These are phyloP conservation scores for Pantala flavescens DNA, from an alignment of 1,140 invertebrate species.

Conservation along the genomic window DNA sequence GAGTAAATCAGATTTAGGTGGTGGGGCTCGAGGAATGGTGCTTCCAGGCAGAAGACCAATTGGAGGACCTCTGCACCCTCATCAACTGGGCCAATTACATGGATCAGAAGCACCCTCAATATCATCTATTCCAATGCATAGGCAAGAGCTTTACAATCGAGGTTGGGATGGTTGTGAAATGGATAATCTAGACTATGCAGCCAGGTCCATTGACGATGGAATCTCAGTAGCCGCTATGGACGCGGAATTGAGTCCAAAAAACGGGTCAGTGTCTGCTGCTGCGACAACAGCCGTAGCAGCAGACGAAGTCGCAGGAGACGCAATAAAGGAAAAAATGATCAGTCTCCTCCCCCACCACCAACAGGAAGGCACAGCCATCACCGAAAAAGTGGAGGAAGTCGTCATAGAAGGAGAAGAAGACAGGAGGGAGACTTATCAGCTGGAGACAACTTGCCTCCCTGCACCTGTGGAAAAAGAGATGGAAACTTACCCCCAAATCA, in stretches of 20 bases:
- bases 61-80: neutral
- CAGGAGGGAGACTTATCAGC: slow-evolving; percentile 11
- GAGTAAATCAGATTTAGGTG: slow-evolving; percentile 21
- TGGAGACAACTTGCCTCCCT: slow-evolving; percentile 15
- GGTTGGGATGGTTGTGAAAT: neutral
- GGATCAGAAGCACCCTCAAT: neutral
- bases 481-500: neutral
- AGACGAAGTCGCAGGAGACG: slow-evolving; percentile 19
- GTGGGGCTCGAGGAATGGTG: neutral
- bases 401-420: slow-evolving; percentile 25
- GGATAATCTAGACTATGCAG: slow-evolving; percentile 12
- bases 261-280: slow-evolving; percentile 43
- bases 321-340: neutral
- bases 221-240: neutral
- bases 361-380: slow-evolving; percentile 1
- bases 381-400: slow-evolving; percentile 27
- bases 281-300: slow-evolving; percentile 27
- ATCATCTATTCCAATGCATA: neutral
- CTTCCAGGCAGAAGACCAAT: neutral
- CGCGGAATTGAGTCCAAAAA: slow-evolving; percentile 36
- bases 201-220: slow-evolving; percentile 5
- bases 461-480: slow-evolving; percentile 16
- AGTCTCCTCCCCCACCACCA: neutral
- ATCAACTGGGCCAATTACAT: neutral
- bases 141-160: neutral